phyloP scores from a whole-genome alignment of 1,140 invertebrate species.

The Mactra quadrangularis region DNA sequence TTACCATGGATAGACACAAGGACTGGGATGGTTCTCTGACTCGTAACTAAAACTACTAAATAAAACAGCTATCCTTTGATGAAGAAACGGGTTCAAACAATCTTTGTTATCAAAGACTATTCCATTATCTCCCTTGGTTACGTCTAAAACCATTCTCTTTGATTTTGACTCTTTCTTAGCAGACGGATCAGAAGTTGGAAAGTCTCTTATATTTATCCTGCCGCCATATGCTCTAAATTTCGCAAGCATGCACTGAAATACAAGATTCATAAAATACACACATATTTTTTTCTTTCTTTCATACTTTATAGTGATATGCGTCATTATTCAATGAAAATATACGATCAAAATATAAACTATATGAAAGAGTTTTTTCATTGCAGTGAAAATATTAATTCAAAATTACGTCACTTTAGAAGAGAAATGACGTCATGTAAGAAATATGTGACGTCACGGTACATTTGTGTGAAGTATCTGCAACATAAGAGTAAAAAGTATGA shows the following conservation, averaged over 20 bases:
- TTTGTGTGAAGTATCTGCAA: no score
- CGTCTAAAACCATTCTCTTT: conserved; percentile 34
- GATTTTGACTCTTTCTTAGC: conserved; percentile 14
- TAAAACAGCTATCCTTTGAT: conserved; percentile 94
- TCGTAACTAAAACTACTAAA: conserved; percentile 96
- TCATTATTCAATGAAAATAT: no score
- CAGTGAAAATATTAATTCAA: neutral
- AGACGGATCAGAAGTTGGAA: neutral
- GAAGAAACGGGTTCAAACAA: conserved; percentile 93
- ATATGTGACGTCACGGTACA: no score
- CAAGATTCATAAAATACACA: conserved; percentile 19
- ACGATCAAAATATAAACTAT: neutral
- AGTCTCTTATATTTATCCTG: conserved; percentile 83
- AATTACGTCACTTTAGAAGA: no score
- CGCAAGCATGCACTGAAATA: conserved; percentile 89
- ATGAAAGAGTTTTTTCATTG: neutral
- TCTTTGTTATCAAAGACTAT: conserved; percentile 85
- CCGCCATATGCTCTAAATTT: conserved; percentile 94
- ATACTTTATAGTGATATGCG: no score
- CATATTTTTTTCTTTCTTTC: neutral
- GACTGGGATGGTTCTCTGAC: conserved; percentile 92
- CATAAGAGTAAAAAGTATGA: no score
- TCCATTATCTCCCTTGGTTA: conserved; percentile 27
- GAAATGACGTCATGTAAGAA: no score
- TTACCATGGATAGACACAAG: conserved; percentile 95